Base-by-base conservation (phyloP, 2,888 invertebrate genomes). In the Arge pagana region DNA sequence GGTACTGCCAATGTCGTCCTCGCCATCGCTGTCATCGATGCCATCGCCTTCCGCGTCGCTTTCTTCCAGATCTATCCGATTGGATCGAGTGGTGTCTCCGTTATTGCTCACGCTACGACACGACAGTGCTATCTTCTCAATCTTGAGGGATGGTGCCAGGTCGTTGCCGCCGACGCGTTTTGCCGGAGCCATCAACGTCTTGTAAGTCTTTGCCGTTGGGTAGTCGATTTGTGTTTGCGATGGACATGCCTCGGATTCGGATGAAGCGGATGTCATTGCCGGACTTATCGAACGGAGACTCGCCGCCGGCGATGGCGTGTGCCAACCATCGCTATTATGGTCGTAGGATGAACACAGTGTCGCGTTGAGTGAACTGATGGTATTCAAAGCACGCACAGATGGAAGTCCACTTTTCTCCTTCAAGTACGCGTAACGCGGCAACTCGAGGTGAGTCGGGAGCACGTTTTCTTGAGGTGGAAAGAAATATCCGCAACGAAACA, bases 401-500 rank as follows among this genome's bases (percentile, higher is more conserved):
- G 74, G 73, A 4, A 75, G 52, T 0, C 65, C 59, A 45, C 56
- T 56, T 48, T 72, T 70, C 21, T 60, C 68, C 50, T 74, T 74
- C 5, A 67, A 48, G 36, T 67, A 65, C 0, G 50, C 53, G 39
- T 73, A 74, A 24, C 60, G 67, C 7, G 70, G 70, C 10, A 74
- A 51, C n/a, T 75, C 73, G 42, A 73, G 51, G 36, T 74, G 74
- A 1, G 65, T 61, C 23, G 68, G 54, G 5, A 66, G 55, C 18
- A 61, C 61, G 37, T 73, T 69, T 51, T 74, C 71, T 45, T 71
- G 71, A 7, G 71, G 62, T 35, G 74, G 71, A 43, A 66, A 74
- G 68, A 71, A 67, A 64, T 75, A 76, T 58, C 74, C 73, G 55
- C 74, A 75, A 39, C 74, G 72, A 60, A 76, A 76, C 74, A 75